Percentiles rank a stretch among this genome's conserved stretches.
Conservation (phyloP, 2,113 vertebrate genomes). For the Etheostoma cragini region DNA sequence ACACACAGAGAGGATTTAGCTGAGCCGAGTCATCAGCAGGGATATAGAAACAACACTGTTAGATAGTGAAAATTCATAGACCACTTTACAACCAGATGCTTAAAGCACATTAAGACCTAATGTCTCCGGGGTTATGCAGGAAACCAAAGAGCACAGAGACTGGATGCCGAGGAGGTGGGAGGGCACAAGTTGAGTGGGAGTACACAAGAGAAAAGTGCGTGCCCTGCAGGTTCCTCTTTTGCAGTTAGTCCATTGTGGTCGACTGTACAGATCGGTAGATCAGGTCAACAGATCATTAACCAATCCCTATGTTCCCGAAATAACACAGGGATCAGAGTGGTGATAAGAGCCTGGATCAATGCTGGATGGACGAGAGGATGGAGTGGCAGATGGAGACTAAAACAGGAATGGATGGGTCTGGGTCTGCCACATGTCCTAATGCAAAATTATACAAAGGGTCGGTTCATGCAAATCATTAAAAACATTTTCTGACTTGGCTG, state of each 20-base stretch:
- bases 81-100: constrained; percentile 73
- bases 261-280: constrained; percentile 74
- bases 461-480: constrained; percentile 17
- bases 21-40: constrained; percentile 34
- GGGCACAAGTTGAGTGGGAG: constrained; percentile 35
- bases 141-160: constrained; percentile 46
- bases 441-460: constrained; percentile 10
- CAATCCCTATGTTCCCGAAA: constrained; percentile 80
- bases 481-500: constrained; percentile 2
- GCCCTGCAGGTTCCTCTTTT: constrained; percentile 66
- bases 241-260: constrained; percentile 73
- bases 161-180: constrained; percentile 38
- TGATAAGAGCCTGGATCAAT: constrained; percentile 81
- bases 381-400: constrained; percentile 18
- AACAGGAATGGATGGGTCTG: constrained; percentile 10
- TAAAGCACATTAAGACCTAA: constrained; percentile 70
- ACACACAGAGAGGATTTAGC: constrained; percentile 35
- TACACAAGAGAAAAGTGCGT: constrained; percentile 30
- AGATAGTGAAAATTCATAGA: constrained; percentile 52
- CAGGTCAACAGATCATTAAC: constrained; percentile 84
- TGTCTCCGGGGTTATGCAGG: constrained; percentile 58
- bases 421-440: constrained; percentile 21
- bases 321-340: constrained; percentile 80
- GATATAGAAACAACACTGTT: constrained; percentile 37
- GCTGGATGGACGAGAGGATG: constrained; percentile 52